Base-by-base conservation (phyloP, 2,888 invertebrate genomes). In the Eristalis arbustorum region DNA sequence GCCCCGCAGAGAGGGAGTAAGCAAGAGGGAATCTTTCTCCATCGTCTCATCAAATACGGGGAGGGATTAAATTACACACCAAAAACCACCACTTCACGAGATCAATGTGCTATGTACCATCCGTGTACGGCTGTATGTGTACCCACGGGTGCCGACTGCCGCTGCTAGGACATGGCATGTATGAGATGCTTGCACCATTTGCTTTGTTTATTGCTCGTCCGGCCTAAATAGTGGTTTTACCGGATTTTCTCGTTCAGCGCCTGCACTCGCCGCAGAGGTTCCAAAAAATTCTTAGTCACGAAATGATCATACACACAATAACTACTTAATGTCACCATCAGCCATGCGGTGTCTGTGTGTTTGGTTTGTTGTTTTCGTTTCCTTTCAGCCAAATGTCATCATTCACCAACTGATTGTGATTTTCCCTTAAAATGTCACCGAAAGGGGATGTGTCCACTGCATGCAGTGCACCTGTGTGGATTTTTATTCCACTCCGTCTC, bases 181-280 rank as follows among this genome's bases (percentile, higher is more conserved):
- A 31, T 31, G 31, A 31, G 31, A 31, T 31, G 31, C 68, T 63
- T 71, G 66, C 72, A 72, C 71, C 78, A 49, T 78, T 73, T 56
- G 72, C 62, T 81, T 85, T 77, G 82, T 82, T 81, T 77, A 85
- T 81, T 85, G 73, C 49, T 18, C 18, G 76, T 80, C 68, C 80
- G 73, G 68, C 64, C 69, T 73, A 69, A 71, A 85, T 74, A 85
- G 85, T 81, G 69, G 85, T 85, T 81, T 85, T 85, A 85, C 85
- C 77, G 81, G 85, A 85, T 77, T 81, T 85, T 74, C 85, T 74
- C 69, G 85, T 85, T 85, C 69, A 1, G 40, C 56, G 64, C 69
- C 64, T 75, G 68, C 42, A 68, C 13, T 34, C 18, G 37, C 22
- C 22, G 8, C 14, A 28, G 8, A 5, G 31, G 6, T 3, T 59